Evolutionary conservation across 2,113 vertebrate species (phyloP).

Genomic region (Micromys minutus): DNA sequence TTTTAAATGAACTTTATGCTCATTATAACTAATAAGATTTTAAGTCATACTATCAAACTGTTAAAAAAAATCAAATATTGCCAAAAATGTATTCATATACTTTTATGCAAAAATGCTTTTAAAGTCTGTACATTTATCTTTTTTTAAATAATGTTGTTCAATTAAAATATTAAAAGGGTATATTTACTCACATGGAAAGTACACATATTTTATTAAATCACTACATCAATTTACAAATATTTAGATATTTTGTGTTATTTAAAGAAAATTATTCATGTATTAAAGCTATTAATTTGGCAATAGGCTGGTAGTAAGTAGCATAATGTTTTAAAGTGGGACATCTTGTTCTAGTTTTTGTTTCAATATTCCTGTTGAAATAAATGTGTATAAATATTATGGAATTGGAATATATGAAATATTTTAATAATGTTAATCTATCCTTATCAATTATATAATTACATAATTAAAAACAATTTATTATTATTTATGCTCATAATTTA

Average conservation of each 20-base stretch:
- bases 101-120: too few relatives aligned
- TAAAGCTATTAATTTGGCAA: not conserved
- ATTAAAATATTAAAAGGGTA: not conserved
- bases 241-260: not conserved
- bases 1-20: too few relatives aligned
- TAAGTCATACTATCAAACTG: too few relatives aligned
- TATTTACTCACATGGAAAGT: not conserved
- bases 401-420: not conserved
- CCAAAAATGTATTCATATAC: too few relatives aligned
- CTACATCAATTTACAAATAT: not conserved
- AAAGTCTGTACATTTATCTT: too few relatives aligned
- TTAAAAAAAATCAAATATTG: too few relatives aligned
- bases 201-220: not conserved
- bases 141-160: too few relatives aligned
- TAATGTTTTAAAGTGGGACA: not conserved
- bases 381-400: not conserved
- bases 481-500: not conserved
- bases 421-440: not conserved
- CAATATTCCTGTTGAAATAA: not conserved
- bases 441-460: not conserved
- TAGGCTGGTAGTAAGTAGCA: not conserved
- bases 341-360: not conserved
- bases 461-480: constrained; percentile 1
- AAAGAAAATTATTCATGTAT: not conserved
- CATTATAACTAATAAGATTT: too few relatives aligned